phyloP scores from a whole-genome alignment of 2,888 invertebrate species.

The Chaitophorus viminalis region DNA sequence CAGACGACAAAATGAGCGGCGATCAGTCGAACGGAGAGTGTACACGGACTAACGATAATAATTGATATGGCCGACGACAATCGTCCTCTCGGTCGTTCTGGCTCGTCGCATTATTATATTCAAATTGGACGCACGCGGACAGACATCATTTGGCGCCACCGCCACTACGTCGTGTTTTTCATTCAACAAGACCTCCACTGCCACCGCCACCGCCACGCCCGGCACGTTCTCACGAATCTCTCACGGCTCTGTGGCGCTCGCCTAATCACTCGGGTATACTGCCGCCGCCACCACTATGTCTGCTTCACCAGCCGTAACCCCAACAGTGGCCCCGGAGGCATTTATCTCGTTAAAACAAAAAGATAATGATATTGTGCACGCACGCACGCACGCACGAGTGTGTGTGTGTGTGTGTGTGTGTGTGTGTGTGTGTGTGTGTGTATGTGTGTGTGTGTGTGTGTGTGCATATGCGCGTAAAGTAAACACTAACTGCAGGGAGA shows the following conservation, averaged over 20 bases:
- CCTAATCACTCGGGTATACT: constrained; percentile 52
- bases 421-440: not conserved
- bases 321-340: constrained; percentile 53
- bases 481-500: not conserved
- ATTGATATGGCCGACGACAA: constrained; percentile 62
- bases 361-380: constrained; percentile 41
- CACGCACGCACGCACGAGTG: not conserved
- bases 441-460: not conserved
- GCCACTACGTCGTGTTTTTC: constrained; percentile 37
- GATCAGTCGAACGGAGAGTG: not conserved
- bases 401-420: not conserved
- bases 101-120: constrained; percentile 49
- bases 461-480: not conserved
- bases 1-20: not conserved
- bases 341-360: constrained; percentile 61
- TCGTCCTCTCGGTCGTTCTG: constrained; percentile 19
- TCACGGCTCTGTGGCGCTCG: constrained; percentile 48
- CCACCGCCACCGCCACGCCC: constrained; percentile 26
- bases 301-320: constrained; percentile 26
- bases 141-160: constrained; percentile 60
- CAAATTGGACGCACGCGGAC: constrained; percentile 47
- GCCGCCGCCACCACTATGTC: constrained; percentile 22
- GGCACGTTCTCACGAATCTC: constrained; percentile 61
- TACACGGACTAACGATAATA: too few relatives aligned
- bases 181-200: constrained; percentile 49